These are phyloP conservation scores for Rhabdomys dilectus DNA, from an alignment of 2,113 vertebrate genomes.

Conservation along the genomic window DNA sequence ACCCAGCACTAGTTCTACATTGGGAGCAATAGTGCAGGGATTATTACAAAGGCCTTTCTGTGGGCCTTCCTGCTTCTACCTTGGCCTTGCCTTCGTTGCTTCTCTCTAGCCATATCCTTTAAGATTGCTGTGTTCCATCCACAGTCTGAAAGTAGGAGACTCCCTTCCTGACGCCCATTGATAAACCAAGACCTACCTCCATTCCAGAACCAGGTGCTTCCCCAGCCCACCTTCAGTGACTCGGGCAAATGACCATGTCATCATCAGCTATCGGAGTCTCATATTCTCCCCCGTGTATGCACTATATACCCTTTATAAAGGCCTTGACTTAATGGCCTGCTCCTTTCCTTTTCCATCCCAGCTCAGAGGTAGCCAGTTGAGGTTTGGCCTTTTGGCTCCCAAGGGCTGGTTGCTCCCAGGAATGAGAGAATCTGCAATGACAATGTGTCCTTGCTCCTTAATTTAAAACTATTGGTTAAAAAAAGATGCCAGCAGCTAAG, in stretches of 20 bases:
- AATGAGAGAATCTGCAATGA: too few relatives aligned
- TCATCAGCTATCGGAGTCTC: background rate
- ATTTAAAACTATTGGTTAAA: too few relatives aligned
- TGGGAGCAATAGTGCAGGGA: background rate
- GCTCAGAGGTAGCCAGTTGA: background rate
- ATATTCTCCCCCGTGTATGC: background rate
- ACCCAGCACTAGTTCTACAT: too few relatives aligned
- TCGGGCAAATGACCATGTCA: background rate
- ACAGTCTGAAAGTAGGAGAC: background rate
- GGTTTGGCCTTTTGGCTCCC: too few relatives aligned
- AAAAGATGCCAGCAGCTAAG: too few relatives aligned
- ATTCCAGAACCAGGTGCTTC: background rate
- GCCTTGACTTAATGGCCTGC: background rate
- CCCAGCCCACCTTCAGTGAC: background rate
- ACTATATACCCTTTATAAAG: background rate
- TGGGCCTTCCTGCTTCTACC: background rate
- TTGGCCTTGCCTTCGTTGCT: background rate
- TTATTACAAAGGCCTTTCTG: background rate
- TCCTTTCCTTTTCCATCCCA: background rate
- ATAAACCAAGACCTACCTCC: background rate
- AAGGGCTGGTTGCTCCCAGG: too few relatives aligned
- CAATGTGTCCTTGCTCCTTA: too few relatives aligned
- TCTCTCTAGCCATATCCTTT: background rate
- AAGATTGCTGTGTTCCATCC: background rate
- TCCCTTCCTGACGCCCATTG: background rate